Conservation (phyloP, 2,888 invertebrate genomes). For the Mycalesis mineus region DNA sequence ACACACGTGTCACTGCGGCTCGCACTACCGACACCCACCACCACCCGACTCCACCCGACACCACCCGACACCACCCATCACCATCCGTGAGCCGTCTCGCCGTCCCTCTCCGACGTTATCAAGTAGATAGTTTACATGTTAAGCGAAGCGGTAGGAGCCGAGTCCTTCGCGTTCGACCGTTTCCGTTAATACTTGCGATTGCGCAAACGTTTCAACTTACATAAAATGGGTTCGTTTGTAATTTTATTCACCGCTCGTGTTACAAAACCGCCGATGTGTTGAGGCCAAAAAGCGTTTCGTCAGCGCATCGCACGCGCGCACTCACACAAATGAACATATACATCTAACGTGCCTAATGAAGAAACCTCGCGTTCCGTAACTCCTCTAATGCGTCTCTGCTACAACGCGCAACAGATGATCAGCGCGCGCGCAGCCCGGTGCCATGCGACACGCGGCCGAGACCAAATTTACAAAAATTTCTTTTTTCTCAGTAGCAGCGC, state of each 20-base stretch:
- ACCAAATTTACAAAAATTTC: too few relatives aligned
- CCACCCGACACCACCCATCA: neutral
- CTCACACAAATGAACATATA: too few relatives aligned
- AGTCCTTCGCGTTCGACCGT: neutral
- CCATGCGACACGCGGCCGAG: neutral
- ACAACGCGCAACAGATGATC: neutral
- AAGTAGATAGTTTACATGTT: too few relatives aligned
- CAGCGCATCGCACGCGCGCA: neutral
- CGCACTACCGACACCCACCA: conserved; percentile 26
- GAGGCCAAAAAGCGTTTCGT: neutral
- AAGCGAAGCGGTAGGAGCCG: too few relatives aligned
- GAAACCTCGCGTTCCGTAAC: too few relatives aligned
- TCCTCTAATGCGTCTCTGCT: too few relatives aligned
- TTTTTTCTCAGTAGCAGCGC: too few relatives aligned
- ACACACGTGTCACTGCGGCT: conserved; percentile 32
- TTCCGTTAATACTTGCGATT: neutral
- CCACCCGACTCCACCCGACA: neutral
- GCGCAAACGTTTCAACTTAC: neutral
- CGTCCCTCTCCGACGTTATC: too few relatives aligned
- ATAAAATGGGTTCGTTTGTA: neutral
- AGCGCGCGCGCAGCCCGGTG: neutral
- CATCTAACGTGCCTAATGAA: too few relatives aligned
- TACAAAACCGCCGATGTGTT: neutral
- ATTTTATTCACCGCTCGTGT: neutral
- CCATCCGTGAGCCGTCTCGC: neutral